These are phyloP conservation scores for Cheilosia vulpina DNA, from an alignment of 2,888 invertebrate species.

Conservation along the genomic window DNA sequence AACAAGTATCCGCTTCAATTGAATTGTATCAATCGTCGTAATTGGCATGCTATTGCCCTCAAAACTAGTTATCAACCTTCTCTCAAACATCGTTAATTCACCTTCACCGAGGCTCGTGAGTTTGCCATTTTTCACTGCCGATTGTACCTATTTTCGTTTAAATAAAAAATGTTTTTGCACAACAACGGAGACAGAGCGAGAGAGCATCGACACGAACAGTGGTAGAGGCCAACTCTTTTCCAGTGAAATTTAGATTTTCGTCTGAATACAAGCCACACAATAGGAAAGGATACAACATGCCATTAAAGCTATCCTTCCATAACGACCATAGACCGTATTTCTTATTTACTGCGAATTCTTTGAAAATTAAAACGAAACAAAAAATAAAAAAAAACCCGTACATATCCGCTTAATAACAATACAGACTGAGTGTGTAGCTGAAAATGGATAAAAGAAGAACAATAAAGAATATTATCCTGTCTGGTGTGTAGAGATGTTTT, in stretches of 20 bases:
- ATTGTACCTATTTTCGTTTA: constrained; percentile 13
- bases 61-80: constrained; percentile 9
- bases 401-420: constrained; percentile 51
- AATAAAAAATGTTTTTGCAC: background rate
- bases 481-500: constrained; percentile 12
- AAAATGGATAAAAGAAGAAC: constrained; percentile 34
- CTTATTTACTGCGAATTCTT: constrained; percentile 28
- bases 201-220: background rate
- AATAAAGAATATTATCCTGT: constrained; percentile 63
- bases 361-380: background rate
- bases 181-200: background rate
- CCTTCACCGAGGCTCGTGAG: constrained; percentile 20
- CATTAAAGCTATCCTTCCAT: constrained; percentile 66
- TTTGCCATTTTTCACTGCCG: background rate
- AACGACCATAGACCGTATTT: constrained; percentile 26
- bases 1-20: constrained; percentile 45
- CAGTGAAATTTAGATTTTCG: constrained; percentile 36
- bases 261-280: constrained; percentile 7
- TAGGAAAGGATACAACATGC: constrained; percentile 42
- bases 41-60: constrained; percentile 38
- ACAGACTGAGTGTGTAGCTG: constrained; percentile 35
- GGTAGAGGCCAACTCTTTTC: constrained; percentile 25
- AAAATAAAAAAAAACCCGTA: constrained; percentile 16
- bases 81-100: constrained; percentile 29
- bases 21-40: constrained; percentile 41